Percentiles rank a stretch among this genome's conserved stretches.
Conservation (phyloP, 2,888 invertebrate species). For the Ochlodes sylvanus region DNA sequence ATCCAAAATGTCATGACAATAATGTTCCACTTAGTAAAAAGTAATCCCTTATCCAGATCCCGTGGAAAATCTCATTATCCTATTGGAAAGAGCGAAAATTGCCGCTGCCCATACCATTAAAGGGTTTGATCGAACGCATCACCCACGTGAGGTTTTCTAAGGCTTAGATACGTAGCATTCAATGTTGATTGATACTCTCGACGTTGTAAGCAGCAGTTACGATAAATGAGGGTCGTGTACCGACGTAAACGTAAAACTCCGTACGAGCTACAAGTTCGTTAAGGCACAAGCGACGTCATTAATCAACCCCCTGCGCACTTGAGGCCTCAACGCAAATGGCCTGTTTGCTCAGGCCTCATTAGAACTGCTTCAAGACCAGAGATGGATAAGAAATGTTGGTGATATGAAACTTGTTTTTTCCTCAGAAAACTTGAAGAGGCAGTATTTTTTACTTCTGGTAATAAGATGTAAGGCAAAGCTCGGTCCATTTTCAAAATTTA, state of each 20-base stretch:
- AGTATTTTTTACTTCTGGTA: neutral
- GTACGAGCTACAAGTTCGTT: conserved; percentile 3
- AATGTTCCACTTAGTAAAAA: too few species aligned
- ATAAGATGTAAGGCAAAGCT: neutral
- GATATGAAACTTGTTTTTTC: conserved; percentile 4
- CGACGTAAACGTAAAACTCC: conserved; percentile 4
- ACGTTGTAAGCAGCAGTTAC: conserved; percentile 7
- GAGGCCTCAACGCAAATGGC: conserved; percentile 22
- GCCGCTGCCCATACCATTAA: neutral
- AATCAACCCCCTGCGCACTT: conserved; percentile 8
- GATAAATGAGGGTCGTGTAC: neutral
- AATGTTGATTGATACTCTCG: conserved; percentile 3
- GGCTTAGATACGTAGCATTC: neutral
- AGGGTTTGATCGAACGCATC: conserved; percentile 8
- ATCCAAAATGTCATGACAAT: too few species aligned
- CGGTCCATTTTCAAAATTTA: too few species aligned
- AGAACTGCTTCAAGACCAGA: conserved; percentile 16
- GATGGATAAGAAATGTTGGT: conserved; percentile 2
- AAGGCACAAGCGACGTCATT: conserved; percentile 18
- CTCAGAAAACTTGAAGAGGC: neutral
- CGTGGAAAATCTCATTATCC: neutral
- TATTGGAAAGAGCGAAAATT: neutral
- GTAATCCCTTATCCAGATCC: neutral
- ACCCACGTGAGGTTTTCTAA: neutral
- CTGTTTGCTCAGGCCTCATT: conserved; percentile 26